Conservation (phyloP, 2,113 vertebrate species). For the Gymnogyps californianus region DNA sequence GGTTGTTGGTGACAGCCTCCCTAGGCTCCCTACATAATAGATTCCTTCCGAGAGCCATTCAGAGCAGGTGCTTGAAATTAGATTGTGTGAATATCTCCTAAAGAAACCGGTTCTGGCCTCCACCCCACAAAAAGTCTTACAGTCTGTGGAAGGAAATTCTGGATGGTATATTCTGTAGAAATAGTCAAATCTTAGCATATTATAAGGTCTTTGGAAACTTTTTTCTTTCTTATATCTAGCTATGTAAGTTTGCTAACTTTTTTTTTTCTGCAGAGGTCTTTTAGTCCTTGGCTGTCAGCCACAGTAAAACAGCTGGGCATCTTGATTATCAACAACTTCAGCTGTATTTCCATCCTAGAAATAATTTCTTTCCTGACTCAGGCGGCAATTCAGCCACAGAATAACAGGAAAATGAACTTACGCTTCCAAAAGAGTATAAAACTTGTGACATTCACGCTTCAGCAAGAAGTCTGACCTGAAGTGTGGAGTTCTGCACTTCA, state of each 20-base stretch:
- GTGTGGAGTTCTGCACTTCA: neutral
- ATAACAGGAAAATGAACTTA: slow-evolving; percentile 39
- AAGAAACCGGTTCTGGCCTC: neutral
- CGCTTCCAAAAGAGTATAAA: neutral
- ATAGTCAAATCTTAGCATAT: neutral
- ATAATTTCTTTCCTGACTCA: slow-evolving; percentile 36
- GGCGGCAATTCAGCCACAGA: neutral
- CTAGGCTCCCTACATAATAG: neutral
- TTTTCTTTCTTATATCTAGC: neutral
- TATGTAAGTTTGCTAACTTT: neutral
- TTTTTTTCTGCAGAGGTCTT: neutral
- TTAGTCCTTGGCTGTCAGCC: slow-evolving; percentile 6
- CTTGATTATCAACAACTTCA: slow-evolving; percentile 44
- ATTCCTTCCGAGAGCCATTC: neutral
- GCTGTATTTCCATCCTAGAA: slow-evolving; percentile 40
- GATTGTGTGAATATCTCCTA: neutral
- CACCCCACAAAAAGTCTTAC: neutral
- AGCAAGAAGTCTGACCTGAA: neutral
- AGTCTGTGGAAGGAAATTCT: neutral
- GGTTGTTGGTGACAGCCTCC: neutral
- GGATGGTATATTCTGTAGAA: neutral
- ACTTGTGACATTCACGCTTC: neutral
- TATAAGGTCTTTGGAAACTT: neutral
- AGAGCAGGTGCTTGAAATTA: neutral
- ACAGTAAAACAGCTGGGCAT: slow-evolving; percentile 24